phyloP scores from a whole-genome alignment of 2,888 invertebrate species.

The Podabrus alpinus region DNA sequence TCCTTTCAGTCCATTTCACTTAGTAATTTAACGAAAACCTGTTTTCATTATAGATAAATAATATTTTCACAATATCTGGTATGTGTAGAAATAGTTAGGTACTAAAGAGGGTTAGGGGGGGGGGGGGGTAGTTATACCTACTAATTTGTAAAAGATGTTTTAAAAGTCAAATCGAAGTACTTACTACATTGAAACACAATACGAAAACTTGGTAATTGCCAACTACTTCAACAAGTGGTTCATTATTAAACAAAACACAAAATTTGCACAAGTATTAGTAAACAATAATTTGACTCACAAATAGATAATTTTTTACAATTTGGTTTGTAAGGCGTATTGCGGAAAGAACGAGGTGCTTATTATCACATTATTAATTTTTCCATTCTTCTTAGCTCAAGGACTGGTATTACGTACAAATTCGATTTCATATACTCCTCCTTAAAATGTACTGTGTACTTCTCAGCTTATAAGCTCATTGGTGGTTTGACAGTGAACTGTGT shows the following conservation, averaged over 20 bases:
- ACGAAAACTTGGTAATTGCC: not conserved
- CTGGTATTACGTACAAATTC: not conserved
- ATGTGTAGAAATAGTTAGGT: not conserved
- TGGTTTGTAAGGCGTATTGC: not conserved
- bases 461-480: not conserved
- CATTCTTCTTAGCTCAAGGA: not conserved
- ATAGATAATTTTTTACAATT: not conserved
- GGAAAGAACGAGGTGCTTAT: not conserved
- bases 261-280: slow-evolving; percentile 1
- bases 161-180: not conserved
- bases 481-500: not conserved
- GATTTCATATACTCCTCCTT: not conserved
- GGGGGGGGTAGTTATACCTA: not conserved
- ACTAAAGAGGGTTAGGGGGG: too few relatives aligned
- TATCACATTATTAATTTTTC: not conserved
- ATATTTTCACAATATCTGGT: not conserved
- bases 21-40: not conserved
- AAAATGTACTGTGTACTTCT: not conserved
- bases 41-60: not conserved
- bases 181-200: not conserved
- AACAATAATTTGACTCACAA: slow-evolving; percentile 10
- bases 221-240: not conserved
- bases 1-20: slow-evolving; percentile 13
- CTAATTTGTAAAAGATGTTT: not conserved
- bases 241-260: not conserved